Conservation (phyloP, 2,888 invertebrate species). For the Drosophila stalkeri region DNA sequence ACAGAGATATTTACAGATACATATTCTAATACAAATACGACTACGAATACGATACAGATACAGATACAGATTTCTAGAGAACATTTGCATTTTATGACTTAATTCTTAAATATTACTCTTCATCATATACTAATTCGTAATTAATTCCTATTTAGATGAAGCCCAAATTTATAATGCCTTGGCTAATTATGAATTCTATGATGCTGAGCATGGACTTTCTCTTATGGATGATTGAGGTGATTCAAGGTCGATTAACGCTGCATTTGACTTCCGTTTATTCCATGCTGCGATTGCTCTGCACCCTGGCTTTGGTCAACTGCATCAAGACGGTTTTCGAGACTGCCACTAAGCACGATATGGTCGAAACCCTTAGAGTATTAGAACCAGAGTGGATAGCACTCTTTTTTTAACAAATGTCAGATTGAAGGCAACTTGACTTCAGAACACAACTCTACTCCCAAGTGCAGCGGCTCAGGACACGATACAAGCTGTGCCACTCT, state of each 20-base stretch:
- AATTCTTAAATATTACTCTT: too few relatives aligned
- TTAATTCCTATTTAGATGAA: slow-evolving; percentile 18
- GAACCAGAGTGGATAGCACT: slow-evolving; percentile 1
- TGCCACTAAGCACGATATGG: slow-evolving; percentile 15
- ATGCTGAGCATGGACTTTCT: slow-evolving; percentile 28
- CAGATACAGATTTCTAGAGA: not conserved
- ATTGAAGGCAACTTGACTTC: not conserved
- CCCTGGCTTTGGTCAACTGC: slow-evolving; percentile 39
- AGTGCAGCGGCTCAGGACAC: not conserved
- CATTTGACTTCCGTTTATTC: not conserved
- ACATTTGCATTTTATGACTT: too few relatives aligned
- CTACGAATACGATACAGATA: not conserved
- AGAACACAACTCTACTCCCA: not conserved
- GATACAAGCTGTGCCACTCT: slow-evolving; percentile 22
- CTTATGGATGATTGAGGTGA: slow-evolving; percentile 23
- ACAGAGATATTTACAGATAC: not conserved
- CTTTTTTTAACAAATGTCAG: not conserved
- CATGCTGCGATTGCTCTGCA: slow-evolving; percentile 18
- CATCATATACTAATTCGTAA: not conserved
- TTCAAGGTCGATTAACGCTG: not conserved
- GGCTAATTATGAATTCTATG: slow-evolving; percentile 32
- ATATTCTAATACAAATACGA: not conserved
- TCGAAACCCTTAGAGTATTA: slow-evolving; percentile 18
- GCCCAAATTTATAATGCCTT: slow-evolving; percentile 44
- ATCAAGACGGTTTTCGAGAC: slow-evolving; percentile 37